Evolutionary conservation across 2,113 vertebrate genomes (phyloP).

Genomic region (Scophthalmus maximus): DNA sequence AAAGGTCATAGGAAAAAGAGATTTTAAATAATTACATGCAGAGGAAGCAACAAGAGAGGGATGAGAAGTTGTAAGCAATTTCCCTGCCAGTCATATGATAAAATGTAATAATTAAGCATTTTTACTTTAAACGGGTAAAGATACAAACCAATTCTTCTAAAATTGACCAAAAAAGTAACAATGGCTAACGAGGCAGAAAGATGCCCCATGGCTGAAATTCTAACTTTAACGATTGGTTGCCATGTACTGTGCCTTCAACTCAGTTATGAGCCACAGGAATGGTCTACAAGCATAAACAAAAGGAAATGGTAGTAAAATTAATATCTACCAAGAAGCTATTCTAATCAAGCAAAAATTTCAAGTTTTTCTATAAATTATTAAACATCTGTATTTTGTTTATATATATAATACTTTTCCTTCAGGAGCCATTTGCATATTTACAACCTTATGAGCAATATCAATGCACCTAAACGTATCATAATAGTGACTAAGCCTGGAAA

Average conservation of each 20-base stretch:
- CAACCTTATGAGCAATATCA: constrained; percentile 72
- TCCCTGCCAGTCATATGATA: constrained; percentile 20
- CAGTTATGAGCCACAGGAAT: constrained; percentile 19
- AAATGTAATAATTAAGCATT: background rate
- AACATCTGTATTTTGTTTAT: background rate
- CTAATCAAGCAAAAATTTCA: constrained; percentile 45
- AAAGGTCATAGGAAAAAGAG: constrained; percentile 36
- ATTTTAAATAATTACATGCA: constrained; percentile 46
- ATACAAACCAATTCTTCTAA: constrained; percentile 4
- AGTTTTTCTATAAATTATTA: background rate
- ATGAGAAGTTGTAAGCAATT: constrained; percentile 3
- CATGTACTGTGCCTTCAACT: constrained; percentile 45
- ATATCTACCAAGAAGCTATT: constrained; percentile 24
- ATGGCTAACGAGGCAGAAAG: constrained; percentile 61
- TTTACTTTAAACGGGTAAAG: constrained; percentile 9
- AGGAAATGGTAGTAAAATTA: constrained; percentile 20
- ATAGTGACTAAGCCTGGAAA: constrained; percentile 6
- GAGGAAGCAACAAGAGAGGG: constrained; percentile 55
- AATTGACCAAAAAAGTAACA: constrained; percentile 44
- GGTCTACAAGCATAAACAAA: constrained; percentile 37
- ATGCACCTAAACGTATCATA: background rate
- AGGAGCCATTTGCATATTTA: constrained; percentile 40
- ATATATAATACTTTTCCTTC: background rate
- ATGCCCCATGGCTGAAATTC: constrained; percentile 35
- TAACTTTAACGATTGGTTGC: constrained; percentile 33